phyloP scores from a whole-genome alignment of 2,113 vertebrate genomes.

The Myrmecobius fasciatus region DNA sequence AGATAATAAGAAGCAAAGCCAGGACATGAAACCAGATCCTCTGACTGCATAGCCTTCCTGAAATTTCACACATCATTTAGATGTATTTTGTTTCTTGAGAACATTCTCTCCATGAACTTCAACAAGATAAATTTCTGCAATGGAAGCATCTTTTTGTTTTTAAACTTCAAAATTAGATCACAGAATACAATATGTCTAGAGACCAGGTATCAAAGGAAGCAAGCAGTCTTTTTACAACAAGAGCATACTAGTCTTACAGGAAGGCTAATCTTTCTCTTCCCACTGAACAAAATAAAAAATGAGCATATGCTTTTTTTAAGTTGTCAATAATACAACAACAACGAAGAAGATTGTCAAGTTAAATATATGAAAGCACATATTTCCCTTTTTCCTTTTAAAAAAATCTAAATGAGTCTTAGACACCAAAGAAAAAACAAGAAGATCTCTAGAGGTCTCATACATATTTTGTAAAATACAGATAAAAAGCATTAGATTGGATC shows the following conservation, averaged over 20 bases:
- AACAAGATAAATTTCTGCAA: constrained; percentile 2
- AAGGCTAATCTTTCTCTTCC: background rate
- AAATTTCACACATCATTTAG: background rate
- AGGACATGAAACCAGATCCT: background rate
- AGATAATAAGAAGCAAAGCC: background rate
- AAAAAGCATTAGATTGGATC: background rate
- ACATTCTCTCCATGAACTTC: background rate
- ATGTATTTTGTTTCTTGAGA: background rate
- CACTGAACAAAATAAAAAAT: background rate
- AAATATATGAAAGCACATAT: no score
- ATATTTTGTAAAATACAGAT: constrained; percentile 9
- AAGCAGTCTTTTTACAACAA: background rate
- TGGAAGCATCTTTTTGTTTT: background rate
- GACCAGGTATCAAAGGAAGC: background rate
- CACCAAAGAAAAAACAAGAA: background rate
- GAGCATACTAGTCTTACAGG: background rate
- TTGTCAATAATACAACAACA: background rate
- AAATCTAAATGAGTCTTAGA: background rate
- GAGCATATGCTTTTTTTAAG: background rate
- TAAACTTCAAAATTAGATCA: background rate
- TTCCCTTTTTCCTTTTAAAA: background rate
- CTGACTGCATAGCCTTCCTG: background rate
- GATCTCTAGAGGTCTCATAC: background rate
- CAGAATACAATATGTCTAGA: background rate
- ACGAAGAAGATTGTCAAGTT: background rate